These are phyloP conservation scores for Cataglyphis hispanica DNA, from an alignment of 1,140 invertebrate species.

Conservation along the genomic window DNA sequence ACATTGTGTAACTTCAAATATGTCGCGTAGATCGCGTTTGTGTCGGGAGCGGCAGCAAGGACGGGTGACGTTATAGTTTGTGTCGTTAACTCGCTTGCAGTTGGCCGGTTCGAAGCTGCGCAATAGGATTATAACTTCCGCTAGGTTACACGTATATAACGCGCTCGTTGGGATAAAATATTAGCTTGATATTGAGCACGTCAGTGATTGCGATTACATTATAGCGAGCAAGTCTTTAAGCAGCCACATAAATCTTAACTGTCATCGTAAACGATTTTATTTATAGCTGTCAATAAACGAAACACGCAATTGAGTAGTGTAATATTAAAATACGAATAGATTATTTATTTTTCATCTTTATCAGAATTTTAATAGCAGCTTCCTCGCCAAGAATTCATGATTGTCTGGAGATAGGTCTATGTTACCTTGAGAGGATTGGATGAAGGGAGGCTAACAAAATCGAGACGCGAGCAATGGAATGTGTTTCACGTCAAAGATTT, in stretches of 20 bases:
- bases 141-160: slow-evolving; percentile 8
- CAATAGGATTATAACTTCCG: slow-evolving; percentile 51
- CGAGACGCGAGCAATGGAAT: background rate
- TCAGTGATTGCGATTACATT: slow-evolving; percentile 33
- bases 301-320: background rate
- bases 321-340: background rate
- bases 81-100: slow-evolving; percentile 36
- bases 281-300: background rate
- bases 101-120: background rate
- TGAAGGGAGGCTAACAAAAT: background rate
- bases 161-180: slow-evolving; percentile 50
- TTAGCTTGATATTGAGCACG: slow-evolving; percentile 25
- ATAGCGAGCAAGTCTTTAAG: slow-evolving; percentile 2
- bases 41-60: slow-evolving; percentile 3
- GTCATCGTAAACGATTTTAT: background rate
- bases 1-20: slow-evolving; percentile 37
- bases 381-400: background rate
- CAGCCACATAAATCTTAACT: background rate
- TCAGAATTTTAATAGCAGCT: background rate
- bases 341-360: background rate
- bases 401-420: background rate
- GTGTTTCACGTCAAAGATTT: background rate
- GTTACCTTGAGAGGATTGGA: slow-evolving; percentile 6
- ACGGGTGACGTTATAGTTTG: slow-evolving; percentile 21
- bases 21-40: slow-evolving; percentile 14